Percentiles rank a stretch among this genome's conserved stretches.
phyloP scores from a whole-genome alignment of 2,113 vertebrate species.

The Muntiacus muntjak region DNA sequence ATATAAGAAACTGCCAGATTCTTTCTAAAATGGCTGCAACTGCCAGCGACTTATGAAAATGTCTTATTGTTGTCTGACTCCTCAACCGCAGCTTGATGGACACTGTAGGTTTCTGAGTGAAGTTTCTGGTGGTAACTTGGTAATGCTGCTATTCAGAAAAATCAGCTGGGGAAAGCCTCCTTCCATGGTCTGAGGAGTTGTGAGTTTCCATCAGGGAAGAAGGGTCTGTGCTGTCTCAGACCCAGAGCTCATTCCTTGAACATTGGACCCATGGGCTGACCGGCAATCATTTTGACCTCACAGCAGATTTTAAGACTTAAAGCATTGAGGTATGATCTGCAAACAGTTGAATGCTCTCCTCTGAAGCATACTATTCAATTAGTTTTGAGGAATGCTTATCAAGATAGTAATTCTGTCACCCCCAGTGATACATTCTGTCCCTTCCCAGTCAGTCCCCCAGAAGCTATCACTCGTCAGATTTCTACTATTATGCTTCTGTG shows the following conservation, averaged over 20 bases:
- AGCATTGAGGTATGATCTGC: not conserved
- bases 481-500: accelerated
- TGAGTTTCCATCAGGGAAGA: no score
- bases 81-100: not conserved
- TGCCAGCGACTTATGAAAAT: not conserved
- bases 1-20: not conserved
- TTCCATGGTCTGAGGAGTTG: not conserved
- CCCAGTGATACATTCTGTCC: not conserved
- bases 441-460: not conserved
- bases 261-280: not conserved
- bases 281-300: not conserved
- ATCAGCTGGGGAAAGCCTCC: no score
- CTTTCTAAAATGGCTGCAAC: not conserved
- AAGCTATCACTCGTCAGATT: not conserved
- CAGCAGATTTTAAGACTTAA: not conserved
- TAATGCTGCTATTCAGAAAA: not conserved
- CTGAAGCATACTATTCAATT: not conserved
- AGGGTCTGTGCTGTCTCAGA: not conserved
- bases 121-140: not conserved
- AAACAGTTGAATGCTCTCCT: not conserved
- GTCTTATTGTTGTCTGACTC: not conserved
- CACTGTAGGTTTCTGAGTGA: not conserved
- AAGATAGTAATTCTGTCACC: not conserved
- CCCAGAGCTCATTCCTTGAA: not conserved
- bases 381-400: not conserved